These are phyloP conservation scores for Rhyzopertha dominica DNA, from an alignment of 1,140 invertebrate genomes.

Conservation along the genomic window DNA sequence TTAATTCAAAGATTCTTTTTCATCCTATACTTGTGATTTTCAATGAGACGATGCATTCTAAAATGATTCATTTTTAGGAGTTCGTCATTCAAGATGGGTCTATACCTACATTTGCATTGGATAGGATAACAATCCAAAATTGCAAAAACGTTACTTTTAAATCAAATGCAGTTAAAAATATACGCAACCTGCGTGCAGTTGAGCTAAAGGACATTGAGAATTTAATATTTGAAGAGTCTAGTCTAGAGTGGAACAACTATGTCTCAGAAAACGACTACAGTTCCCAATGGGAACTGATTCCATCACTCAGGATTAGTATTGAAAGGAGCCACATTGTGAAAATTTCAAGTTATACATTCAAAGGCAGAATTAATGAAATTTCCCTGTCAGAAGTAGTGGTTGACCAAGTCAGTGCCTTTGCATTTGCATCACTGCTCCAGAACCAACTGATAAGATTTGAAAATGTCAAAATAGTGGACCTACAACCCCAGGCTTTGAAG, in stretches of 20 bases:
- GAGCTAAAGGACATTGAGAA: slow-evolving; percentile 28
- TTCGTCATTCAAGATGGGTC: slow-evolving; percentile 31
- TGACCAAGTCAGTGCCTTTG: slow-evolving; percentile 60
- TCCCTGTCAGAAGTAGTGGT: slow-evolving; percentile 57
- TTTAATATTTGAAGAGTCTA: slow-evolving; percentile 29
- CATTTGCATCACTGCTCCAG: slow-evolving; percentile 63
- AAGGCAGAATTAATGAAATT: slow-evolving; percentile 64
- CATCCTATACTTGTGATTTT: too few species aligned
- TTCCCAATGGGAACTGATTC: slow-evolving; percentile 28
- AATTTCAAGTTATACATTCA: slow-evolving; percentile 51
- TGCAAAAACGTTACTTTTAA: slow-evolving; percentile 34
- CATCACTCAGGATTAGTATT: slow-evolving; percentile 34
- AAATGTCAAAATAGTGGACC: slow-evolving; percentile 53
- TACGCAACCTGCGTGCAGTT: slow-evolving; percentile 35
- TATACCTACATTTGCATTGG: slow-evolving; percentile 30
- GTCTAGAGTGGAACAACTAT: slow-evolving; percentile 38
- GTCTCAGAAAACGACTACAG: slow-evolving; percentile 13
- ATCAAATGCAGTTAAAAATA: slow-evolving; percentile 26
- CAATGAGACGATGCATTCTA: too few species aligned
- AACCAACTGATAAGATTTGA: slow-evolving; percentile 50
- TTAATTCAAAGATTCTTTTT: too few species aligned
- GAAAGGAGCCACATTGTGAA: slow-evolving; percentile 20
- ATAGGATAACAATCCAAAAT: slow-evolving; percentile 29
- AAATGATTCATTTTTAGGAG: slow-evolving; percentile 27
- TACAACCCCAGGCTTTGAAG: slow-evolving; percentile 71